Percentiles rank a stretch among this genome's conserved stretches.
These are phyloP conservation scores for Mormyrus lacerda DNA, from an alignment of 2,113 vertebrate genomes.

Conservation along the genomic window DNA sequence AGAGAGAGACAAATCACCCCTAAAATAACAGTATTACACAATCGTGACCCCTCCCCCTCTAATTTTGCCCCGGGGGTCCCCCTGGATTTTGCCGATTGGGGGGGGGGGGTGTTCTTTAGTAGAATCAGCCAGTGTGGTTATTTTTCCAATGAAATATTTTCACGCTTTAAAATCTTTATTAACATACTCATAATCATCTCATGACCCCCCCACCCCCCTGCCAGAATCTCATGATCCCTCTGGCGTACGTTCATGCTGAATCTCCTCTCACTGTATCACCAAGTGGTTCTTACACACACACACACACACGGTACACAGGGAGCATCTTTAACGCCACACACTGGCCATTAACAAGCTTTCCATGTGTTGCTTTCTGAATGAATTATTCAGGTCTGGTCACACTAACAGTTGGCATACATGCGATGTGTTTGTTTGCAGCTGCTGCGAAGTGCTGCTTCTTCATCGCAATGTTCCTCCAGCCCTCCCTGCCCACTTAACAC, in stretches of 20 bases:
- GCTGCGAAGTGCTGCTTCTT: background rate
- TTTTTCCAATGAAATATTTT: background rate
- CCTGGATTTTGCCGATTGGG: background rate
- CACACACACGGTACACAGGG: background rate
- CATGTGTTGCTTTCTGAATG: background rate
- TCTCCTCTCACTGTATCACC: background rate
- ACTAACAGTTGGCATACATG: background rate
- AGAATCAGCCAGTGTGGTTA: background rate
- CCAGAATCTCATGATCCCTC: background rate
- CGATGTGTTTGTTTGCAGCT: background rate
- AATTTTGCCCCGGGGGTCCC: background rate
- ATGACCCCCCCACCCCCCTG: no score
- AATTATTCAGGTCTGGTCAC: background rate
- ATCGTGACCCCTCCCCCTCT: no score
- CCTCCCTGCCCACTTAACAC: background rate
- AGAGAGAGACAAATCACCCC: background rate
- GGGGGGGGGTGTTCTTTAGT: background rate
- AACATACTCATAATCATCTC: background rate
- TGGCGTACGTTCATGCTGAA: background rate
- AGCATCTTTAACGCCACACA: background rate
- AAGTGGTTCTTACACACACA: background rate
- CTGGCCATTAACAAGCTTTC: background rate
- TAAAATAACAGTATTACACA: background rate
- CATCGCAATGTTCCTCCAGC: background rate
- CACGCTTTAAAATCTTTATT: background rate